Percentiles rank a stretch among this genome's conserved stretches.
Conservation (phyloP, 2,113 vertebrate genomes). For the Nycticryphes semicollaris region DNA sequence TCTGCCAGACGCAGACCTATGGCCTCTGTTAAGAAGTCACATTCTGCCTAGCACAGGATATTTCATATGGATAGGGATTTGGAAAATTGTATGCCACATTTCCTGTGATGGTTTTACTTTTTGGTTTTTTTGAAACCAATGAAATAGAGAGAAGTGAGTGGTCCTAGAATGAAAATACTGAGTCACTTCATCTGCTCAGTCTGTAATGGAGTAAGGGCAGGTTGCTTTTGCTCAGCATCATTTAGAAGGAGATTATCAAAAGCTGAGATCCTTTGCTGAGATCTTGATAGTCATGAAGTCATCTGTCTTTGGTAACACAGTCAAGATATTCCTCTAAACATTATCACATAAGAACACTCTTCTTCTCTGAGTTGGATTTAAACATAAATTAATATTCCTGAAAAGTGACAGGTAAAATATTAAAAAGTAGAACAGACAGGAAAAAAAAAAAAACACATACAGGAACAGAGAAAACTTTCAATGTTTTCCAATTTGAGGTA, state of each 20-base stretch:
- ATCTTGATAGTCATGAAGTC: not conserved
- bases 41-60: not conserved
- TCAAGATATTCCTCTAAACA: not conserved
- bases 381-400: not conserved
- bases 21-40: not conserved
- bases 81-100: not conserved
- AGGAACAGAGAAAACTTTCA: not conserved
- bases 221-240: not conserved
- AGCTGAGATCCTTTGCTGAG: not conserved
- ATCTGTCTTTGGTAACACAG: not conserved
- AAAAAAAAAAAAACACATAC: no score
- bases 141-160: not conserved
- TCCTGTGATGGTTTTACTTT: not conserved
- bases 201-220: not conserved
- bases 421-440: not conserved
- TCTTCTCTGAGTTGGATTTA: not conserved
- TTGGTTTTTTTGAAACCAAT: not conserved
- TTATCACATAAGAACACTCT: not conserved
- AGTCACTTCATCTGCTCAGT: not conserved
- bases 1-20: not conserved
- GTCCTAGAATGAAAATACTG: not conserved
- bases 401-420: not conserved
- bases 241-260: not conserved
- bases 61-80: not conserved
- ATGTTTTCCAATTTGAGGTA: not conserved